Percentiles rank a stretch among this genome's conserved stretches.
These are phyloP conservation scores for Lepilemur ruficaudatus DNA, from an alignment of 2,797 vertebrate genomes.

Conservation along the genomic window DNA sequence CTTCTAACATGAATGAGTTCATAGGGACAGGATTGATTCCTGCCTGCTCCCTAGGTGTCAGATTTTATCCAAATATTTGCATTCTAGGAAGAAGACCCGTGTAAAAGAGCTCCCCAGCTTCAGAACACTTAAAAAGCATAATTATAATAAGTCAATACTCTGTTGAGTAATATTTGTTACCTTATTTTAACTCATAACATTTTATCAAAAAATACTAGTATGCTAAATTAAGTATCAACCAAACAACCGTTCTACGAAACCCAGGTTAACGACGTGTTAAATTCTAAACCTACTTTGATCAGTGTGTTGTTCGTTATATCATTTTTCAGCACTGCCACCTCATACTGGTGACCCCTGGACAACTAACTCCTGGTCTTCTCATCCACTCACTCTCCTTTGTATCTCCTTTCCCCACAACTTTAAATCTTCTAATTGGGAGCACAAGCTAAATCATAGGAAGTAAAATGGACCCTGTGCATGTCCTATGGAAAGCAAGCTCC, in stretches of 20 bases:
- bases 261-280: neutral
- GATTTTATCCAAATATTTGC: slow-evolving; percentile 4
- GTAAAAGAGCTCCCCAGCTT: neutral
- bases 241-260: slow-evolving; percentile 1
- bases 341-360: neutral
- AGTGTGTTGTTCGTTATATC: neutral
- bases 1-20: slow-evolving; percentile 37
- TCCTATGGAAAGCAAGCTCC: slow-evolving; percentile 42
- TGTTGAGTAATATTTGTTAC: neutral
- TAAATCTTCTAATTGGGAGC: slow-evolving; percentile 34
- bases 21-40: neutral
- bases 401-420: slow-evolving; percentile 37
- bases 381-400: neutral
- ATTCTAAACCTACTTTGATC: neutral
- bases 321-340: neutral
- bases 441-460: slow-evolving; percentile 70
- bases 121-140: slow-evolving; percentile 25
- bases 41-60: neutral
- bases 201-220: neutral
- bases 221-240: slow-evolving; percentile 2
- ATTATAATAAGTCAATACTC: neutral
- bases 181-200: slow-evolving; percentile 26
- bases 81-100: neutral
- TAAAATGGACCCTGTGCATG: slow-evolving; percentile 26
- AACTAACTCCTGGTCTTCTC: neutral